Evolutionary conservation across 2,113 vertebrate genomes (phyloP), one percentile per base, ranked within the genome.

Genomic region (Pterocles orientalis): DNA sequence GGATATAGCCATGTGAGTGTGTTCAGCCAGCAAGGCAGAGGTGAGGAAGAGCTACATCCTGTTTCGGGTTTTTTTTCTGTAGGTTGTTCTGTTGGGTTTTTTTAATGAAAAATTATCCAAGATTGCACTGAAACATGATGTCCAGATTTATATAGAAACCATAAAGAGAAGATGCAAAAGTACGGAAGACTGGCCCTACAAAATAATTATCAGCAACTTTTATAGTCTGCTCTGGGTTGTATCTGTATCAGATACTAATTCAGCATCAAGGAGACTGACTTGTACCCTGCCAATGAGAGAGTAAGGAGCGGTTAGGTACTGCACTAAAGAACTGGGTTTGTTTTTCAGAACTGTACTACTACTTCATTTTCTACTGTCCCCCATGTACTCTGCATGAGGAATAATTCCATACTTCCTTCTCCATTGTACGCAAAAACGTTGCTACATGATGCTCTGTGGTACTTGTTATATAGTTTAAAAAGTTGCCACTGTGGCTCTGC

Each of bases 171-270:
- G 39, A 61, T 70, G 48, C 83, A 66, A 73, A 89, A 60, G n/a
- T n/a, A 78, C n/a, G 33, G 39, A 86, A 88, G 26, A 92, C 28
- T 68, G 34, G 68, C 47, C 51, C 68, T 84, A 75, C 34, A 56
- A 93, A 94, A 86, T 48, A 86, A 94, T 78, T 88, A 78, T 71
- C 72, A 86, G 68, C 48, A 83, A 56, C 34, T 88, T 95, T 90
- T 62, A 86, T 11, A 86, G 68, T 17, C 58, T 88, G 51, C 34
- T 93, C 85, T 92, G 69, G 77, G 75, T 39, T 83, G 47, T 33
- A 18, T n/a, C 31, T 6, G 6, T 64, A 64, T 14, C 64, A 94
- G 82, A 64, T n/a, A 47, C 8, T 71, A 92, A 83, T 18, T 66
- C 61, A 86, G 61, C 79, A 78, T 1, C n/a, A 56, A 83, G 54